Evolutionary conservation across 2,888 invertebrate genomes (phyloP), one percentile per base, ranked within the genome.

Genomic region (Caenorhabditis sp.): DNA sequence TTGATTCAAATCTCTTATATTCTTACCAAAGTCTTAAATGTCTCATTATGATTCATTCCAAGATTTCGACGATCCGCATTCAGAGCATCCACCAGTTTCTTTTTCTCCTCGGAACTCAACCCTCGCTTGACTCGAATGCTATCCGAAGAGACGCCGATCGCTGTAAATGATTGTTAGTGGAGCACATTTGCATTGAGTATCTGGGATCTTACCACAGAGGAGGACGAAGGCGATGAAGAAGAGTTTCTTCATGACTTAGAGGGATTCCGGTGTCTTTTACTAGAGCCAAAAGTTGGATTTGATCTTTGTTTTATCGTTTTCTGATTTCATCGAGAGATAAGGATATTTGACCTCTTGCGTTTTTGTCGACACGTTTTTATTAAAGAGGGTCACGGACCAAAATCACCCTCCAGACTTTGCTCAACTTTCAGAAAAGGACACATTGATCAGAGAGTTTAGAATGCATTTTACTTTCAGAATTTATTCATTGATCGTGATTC

Each of bases 91-190:
- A 31, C 8, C 5, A 58, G 19, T 58, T 58, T 58, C 58, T 58
- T 58, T 6, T 58, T 31, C 58, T 58, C 58, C 7, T 58, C 58
- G 1, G 28, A 16, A 14, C 58, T 58, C 31, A 58, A 31, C n/a
- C 58, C 58, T 3, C 58, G 31, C 31, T 58, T 58, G 7, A n/a
- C 31, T n/a, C n/a, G n/a, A 31, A n/a, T 1, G 16, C 6, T 0
- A 31, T 28, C 28, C n/a, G n/a, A n/a, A n/a, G n/a, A n/a, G 56
- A 56, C n/a, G 8, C 7, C 6, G 31, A 31, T 28, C 12, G n/a
- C 58, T 31, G 58, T 31, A 28, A 58, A n/a, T n/a, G n/a, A n/a
- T 56, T 26, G 1, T 51, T 22, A 44, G 5, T 35, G 8, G 31
- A 35, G 31, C 31, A 3, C 44, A 44, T 44, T n/a, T 51, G 51